Evolutionary conservation across 2,888 invertebrate species (phyloP).

Genomic region (Ormyrus nitidulus): DNA sequence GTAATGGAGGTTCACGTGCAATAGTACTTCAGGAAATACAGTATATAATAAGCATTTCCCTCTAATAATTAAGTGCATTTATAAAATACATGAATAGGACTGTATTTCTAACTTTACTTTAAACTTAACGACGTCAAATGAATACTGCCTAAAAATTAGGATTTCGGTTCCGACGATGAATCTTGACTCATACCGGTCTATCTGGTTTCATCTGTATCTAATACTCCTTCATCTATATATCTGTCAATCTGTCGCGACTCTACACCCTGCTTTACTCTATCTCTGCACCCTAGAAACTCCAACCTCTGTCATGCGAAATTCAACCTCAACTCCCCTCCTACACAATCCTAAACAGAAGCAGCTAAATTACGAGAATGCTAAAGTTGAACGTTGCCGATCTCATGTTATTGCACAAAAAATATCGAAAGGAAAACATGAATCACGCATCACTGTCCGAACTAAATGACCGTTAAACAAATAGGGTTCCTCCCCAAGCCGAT

Average conservation of each 20-base stretch:
- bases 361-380: conserved; percentile 28
- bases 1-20: conserved; percentile 6
- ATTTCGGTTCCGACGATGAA: not conserved
- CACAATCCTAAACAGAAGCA: conserved; percentile 4
- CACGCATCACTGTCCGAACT: not conserved
- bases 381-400: not conserved
- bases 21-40: not conserved
- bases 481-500: not conserved
- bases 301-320: not conserved
- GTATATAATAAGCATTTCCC: not conserved
- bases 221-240: conserved; percentile 19
- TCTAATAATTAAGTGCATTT: not conserved
- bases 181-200: not conserved
- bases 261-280: conserved; percentile 13
- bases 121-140: too few species aligned
- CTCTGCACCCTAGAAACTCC: not conserved
- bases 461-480: not conserved
- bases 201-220: conserved; percentile 18
- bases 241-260: conserved; percentile 19
- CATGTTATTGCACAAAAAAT: not conserved
- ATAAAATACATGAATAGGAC: not conserved
- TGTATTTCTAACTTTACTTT: too few species aligned
- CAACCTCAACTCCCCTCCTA: not conserved
- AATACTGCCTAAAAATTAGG: not conserved
- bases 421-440: not conserved